Evolutionary conservation across 2,888 invertebrate genomes (phyloP).

Genomic region (Elysia crispata): DNA sequence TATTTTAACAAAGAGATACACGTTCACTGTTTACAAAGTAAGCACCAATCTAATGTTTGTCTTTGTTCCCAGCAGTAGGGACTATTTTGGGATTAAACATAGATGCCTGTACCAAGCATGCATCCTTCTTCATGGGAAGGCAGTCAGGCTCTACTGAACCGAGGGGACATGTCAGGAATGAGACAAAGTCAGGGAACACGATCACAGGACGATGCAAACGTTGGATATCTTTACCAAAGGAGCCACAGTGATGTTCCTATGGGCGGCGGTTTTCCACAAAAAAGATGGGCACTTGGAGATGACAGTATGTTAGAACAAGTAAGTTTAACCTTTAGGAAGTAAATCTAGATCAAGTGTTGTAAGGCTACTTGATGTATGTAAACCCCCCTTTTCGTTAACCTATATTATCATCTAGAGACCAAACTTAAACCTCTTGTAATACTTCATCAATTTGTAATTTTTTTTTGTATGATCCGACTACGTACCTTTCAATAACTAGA

Average conservation of each 20-base stretch:
- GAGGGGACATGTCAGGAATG: conserved; percentile 68
- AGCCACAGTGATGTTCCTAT: conserved; percentile 90
- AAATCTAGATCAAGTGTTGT: too few relatives aligned
- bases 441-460: too few relatives aligned
- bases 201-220: conserved; percentile 92
- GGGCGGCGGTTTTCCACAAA: conserved; percentile 76
- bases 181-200: conserved; percentile 68
- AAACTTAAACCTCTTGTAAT: too few relatives aligned
- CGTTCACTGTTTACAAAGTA: conserved; percentile 44
- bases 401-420: too few relatives aligned
- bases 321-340: conserved; percentile 20
- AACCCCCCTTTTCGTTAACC: too few relatives aligned
- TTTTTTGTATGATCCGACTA: too few relatives aligned
- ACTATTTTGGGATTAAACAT: conserved; percentile 62
- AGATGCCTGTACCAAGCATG: conserved; percentile 74
- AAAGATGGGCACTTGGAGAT: conserved; percentile 90
- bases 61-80: conserved; percentile 53
- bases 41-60: conserved; percentile 43
- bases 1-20: conserved; percentile 50
- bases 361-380: too few relatives aligned
- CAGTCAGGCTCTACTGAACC: conserved; percentile 66
- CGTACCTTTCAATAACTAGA: too few relatives aligned
- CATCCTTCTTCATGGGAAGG: conserved; percentile 75
- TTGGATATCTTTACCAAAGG: conserved; percentile 93
- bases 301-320: conserved; percentile 86